phyloP scores from a whole-genome alignment of 2,113 vertebrate species.

The Aspiorhynchus laticeps region DNA sequence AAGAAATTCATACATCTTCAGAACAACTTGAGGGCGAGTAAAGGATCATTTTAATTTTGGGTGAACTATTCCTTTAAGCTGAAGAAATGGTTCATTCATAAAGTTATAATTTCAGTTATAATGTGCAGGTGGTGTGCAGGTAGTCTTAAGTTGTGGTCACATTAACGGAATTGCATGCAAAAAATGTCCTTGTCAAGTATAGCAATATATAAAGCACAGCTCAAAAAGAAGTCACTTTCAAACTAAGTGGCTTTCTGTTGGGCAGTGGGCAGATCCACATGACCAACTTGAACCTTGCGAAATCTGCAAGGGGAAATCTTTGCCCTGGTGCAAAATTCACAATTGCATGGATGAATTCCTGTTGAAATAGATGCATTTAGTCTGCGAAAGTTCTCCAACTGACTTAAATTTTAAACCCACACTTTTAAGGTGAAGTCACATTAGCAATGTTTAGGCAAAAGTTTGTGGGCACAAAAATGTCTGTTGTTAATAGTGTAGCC shows the following conservation, averaged over 20 bases:
- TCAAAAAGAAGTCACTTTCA: not conserved
- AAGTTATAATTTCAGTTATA: too few species aligned
- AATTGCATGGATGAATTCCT: not conserved
- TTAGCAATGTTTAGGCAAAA: not conserved
- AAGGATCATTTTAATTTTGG: too few species aligned
- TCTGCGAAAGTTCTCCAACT: not conserved
- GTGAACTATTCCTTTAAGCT: not conserved
- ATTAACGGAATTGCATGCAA: not conserved
- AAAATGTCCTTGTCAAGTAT: not conserved
- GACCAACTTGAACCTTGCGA: too few species aligned
- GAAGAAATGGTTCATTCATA: not conserved
- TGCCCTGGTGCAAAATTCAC: not conserved
- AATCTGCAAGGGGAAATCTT: not conserved
- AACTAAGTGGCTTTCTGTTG: not conserved
- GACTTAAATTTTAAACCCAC: not conserved
- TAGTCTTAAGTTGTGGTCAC: not conserved
- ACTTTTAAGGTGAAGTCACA: not conserved
- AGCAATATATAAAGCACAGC: not conserved
- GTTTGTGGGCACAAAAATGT: not conserved
- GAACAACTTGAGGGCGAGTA: too few species aligned
- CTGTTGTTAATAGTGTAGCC: not conserved
- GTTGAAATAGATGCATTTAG: not conserved
- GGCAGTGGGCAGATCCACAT: not conserved
- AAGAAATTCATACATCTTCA: too few species aligned
- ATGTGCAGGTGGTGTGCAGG: not conserved